These are phyloP conservation scores for Eristalis tenax DNA, from an alignment of 2,888 invertebrate species.

Conservation along the genomic window DNA sequence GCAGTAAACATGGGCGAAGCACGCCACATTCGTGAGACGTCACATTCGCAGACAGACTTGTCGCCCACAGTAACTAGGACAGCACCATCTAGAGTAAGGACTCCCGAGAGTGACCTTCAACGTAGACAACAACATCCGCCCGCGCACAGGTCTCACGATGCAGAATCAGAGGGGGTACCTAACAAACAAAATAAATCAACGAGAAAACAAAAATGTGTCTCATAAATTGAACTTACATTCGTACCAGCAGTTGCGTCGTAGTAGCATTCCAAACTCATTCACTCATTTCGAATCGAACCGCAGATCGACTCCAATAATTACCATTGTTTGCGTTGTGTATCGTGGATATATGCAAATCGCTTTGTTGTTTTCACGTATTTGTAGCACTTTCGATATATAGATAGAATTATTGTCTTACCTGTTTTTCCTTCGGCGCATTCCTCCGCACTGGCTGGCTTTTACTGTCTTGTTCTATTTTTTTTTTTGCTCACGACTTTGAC, in stretches of 20 bases:
- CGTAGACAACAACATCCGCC: slow-evolving; percentile 12
- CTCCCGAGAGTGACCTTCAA: slow-evolving; percentile 13
- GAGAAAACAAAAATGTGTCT: background rate
- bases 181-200: too few species aligned
- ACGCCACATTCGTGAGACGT: background rate
- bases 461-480: too few species aligned
- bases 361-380: background rate
- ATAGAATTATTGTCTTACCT: slow-evolving; percentile 4
- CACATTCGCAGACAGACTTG: background rate
- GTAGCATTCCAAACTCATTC: slow-evolving; percentile 52
- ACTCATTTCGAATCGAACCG: slow-evolving; percentile 42
- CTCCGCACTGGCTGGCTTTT: background rate
- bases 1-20: background rate
- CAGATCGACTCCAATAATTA: slow-evolving; percentile 38
- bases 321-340: slow-evolving; percentile 21
- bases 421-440: background rate
- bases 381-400: background rate
- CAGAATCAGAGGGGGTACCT: background rate
- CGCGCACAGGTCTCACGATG: slow-evolving; percentile 4
- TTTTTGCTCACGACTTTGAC: slow-evolving; percentile 39
- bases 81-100: background rate
- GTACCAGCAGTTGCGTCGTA: slow-evolving; percentile 5
- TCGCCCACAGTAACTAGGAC: background rate
- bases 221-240: slow-evolving; percentile 17
- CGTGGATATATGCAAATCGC: background rate